Evolutionary conservation across 2,888 invertebrate species (phyloP), one percentile per base, ranked within the genome.

Genomic region (Dendrolimus pini): DNA sequence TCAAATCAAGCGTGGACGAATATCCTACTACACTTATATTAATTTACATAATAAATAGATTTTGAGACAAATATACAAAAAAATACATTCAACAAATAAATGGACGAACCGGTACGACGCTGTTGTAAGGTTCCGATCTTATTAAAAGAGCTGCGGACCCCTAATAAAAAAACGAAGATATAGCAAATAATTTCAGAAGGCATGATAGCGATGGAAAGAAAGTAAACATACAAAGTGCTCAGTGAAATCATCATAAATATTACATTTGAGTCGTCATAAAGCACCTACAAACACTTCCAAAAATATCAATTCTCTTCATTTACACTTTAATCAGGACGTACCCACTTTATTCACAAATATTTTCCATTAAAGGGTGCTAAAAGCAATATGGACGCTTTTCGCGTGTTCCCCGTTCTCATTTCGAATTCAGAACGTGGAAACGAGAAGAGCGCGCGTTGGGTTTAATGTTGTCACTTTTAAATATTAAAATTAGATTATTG

Each of bases 341-440:
- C 77, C 71, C 68, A 78, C 80, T 82, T 82, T 80, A 81, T 78
- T 80, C 77, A 69, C 71, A 65, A 73, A 74, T 69, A 74, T 72
- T 78, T 75, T 78, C 79, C 79, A 80, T 84, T 85, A 89, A 86
- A 86, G 85, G 85, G 83, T 82, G 82, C 77, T 86, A 85, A 86
- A 84, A 87, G 84, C 85, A 87, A 83, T 64, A 88, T 85, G 85
- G 86, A 85, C 67, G 80, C 77, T 77, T 76, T 81, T 76, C 75
- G 76, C 74, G 74, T 77, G 72, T 67, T 81, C 76, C 77, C 74
- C 77, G 73, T 74, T 77, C 71, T 74, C 65, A 87, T 83, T 89
- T 86, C 62, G 81, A 81, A 89, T 89, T 85, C 89, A 80, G 72
- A 82, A 77, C 86, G 77, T 74, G 81, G 69, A 74, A 71, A 75